phyloP scores from a whole-genome alignment of 2,113 vertebrate species.

The Seriola rivoliana region DNA sequence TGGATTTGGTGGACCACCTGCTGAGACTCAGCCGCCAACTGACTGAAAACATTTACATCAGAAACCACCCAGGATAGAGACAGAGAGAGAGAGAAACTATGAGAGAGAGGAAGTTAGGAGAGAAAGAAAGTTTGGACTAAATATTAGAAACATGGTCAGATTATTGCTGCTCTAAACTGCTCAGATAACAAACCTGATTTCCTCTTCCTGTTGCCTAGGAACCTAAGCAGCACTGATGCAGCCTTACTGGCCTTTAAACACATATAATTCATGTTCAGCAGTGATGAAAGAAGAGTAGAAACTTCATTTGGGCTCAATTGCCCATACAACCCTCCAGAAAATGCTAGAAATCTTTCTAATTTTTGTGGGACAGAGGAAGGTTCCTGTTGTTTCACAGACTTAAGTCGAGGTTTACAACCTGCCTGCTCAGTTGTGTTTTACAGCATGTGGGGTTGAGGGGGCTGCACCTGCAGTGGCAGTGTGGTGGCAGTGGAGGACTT shows the following conservation, averaged over 20 bases:
- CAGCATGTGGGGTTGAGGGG: background rate
- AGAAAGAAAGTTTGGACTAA: conserved; percentile 1
- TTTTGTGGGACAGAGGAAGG: background rate
- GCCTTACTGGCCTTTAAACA: background rate
- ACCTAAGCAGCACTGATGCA: background rate
- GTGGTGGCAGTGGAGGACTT: conserved; percentile 60
- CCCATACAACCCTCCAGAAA: background rate
- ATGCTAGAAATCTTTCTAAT: background rate
- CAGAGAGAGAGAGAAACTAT: conserved; percentile 9
- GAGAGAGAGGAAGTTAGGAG: conserved; percentile 12
- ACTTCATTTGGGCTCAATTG: background rate
- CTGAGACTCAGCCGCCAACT: conserved; percentile 95
- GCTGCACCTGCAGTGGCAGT: conserved; percentile 53
- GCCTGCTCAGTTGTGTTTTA: background rate
- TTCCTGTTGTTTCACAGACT: background rate
- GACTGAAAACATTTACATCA: conserved; percentile 99
- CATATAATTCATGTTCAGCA: background rate
- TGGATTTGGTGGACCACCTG: conserved; percentile 99
- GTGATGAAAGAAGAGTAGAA: background rate
- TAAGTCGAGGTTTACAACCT: background rate
- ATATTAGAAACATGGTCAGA: background rate
- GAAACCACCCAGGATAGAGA: conserved; percentile 89
- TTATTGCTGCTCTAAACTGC: background rate
- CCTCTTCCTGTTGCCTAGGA: background rate
- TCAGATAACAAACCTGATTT: background rate